Evolutionary conservation across 2,888 invertebrate genomes (phyloP), one percentile per base, ranked within the genome.

Genomic region (Drosophila hamatofila): DNA sequence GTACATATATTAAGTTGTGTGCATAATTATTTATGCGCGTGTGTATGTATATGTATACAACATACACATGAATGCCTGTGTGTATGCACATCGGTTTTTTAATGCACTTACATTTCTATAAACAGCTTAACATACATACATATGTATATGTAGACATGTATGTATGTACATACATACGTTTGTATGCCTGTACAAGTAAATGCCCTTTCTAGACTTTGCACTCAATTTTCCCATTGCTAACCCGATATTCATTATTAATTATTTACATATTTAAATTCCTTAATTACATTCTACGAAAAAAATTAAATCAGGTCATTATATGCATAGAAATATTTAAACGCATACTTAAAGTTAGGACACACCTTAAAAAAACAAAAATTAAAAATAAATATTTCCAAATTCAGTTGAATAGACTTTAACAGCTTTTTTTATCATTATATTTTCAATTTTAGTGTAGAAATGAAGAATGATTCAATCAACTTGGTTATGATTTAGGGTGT

Each of bases 31-130:
- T 23, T 27, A 37, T 48, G 25, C 23, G 25, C 37, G 14, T 25
- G 41, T 68, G 63, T 59, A 59, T 54, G n/a, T n/a, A n/a, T n/a
- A n/a, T n/a, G n/a, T n/a, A 39, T 23, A 14, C 30, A 33, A 21
- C 25, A 25, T 25, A 11, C n/a, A 3, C 6, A 30, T 27, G 27
- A n/a, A 60, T 46, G 35, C 16, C 6, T 41, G 14, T 21, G 8
- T 41, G 9, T 44, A n/a, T 25, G 21, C 14, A 25, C 44, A 64
- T 54, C 44, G 35, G 25, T 27, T 21, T 35, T 44, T 37, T 57
- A 57, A 39, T 42, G 46, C 49, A 21, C 35, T 42, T 14, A 33
- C 16, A 30, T 18, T 18, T 18, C 0, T 18, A n/a, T 18, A 39
- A 54, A 37, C 9, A 14, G 39, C 33, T 30, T 35, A 37, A 16